These are phyloP conservation scores for Meriones psammophilus DNA, from an alignment of 2,797 vertebrate species.

Conservation along the genomic window DNA sequence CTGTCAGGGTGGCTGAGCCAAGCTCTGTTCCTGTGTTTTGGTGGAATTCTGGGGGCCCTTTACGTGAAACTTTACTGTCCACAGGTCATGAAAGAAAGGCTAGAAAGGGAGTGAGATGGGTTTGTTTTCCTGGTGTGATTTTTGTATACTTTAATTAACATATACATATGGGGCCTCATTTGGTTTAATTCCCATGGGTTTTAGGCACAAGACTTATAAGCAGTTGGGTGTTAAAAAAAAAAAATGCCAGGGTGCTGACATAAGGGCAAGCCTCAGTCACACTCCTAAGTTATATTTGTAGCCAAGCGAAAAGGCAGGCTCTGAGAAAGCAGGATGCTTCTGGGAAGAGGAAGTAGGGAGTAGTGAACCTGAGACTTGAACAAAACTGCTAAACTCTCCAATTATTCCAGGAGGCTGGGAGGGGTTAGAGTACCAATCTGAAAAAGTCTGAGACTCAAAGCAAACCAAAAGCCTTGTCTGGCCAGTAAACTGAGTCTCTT, in stretches of 20 bases:
- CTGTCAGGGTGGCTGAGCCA: background rate
- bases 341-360: background rate
- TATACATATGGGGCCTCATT: background rate
- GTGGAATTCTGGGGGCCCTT: background rate
- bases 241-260: background rate
- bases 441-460: background rate
- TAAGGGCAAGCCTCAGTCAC: background rate
- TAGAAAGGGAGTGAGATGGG: background rate
- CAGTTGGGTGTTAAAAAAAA: background rate
- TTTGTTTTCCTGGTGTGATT: background rate
- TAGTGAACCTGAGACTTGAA: constrained; percentile 34
- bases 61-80: constrained; percentile 41
- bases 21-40: background rate
- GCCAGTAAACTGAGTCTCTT: background rate
- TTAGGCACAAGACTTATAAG: background rate
- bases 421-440: background rate
- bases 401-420: background rate
- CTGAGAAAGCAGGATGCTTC: background rate
- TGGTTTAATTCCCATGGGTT: background rate
- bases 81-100: constrained; percentile 16
- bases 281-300: background rate
- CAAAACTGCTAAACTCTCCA: background rate
- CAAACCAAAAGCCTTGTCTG: background rate
- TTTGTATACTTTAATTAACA: background rate
- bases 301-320: background rate